Conservation (phyloP, 92 coral and sea anemone genomes). For the Zoanthus gigantus region DNA sequence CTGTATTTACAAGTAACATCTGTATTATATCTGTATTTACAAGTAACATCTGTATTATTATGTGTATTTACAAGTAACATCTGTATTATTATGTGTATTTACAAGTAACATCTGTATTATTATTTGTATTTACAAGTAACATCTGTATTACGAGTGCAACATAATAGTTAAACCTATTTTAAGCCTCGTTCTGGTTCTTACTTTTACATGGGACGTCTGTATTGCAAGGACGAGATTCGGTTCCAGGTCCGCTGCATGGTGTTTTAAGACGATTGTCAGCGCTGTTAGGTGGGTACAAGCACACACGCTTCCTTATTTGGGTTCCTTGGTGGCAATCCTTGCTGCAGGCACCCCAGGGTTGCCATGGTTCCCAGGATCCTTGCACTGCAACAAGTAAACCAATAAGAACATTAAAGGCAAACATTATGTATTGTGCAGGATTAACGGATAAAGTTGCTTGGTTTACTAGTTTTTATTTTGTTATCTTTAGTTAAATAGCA, state of each 20-base stretch:
- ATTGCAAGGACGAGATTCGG: constrained; percentile 33
- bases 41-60: too few relatives aligned
- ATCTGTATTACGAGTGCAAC: not conserved
- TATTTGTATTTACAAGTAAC: too few relatives aligned
- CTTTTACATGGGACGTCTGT: constrained; percentile 36
- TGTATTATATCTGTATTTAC: too few relatives aligned
- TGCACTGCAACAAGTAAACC: not conserved
- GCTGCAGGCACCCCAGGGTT: constrained; percentile 22
- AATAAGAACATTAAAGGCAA: not conserved
- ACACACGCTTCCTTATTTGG: constrained; percentile 6
- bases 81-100: too few relatives aligned
- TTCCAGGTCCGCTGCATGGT: not conserved
- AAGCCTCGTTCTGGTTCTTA: not conserved
- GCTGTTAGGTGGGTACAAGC: not conserved
- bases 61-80: too few relatives aligned
- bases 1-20: too few relatives aligned
- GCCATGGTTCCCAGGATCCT: constrained; percentile 29
- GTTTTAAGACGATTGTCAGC: not conserved
- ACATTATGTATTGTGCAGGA: not conserved
- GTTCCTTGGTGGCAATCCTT: constrained; percentile 27
- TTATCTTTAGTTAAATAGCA: too few relatives aligned
- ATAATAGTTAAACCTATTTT: not conserved
- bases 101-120: too few relatives aligned
- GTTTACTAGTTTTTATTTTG: too few relatives aligned
- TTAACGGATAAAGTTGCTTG: not conserved